These are phyloP conservation scores for Nipponia nippon DNA, from an alignment of 2,113 vertebrate genomes.

Conservation along the genomic window DNA sequence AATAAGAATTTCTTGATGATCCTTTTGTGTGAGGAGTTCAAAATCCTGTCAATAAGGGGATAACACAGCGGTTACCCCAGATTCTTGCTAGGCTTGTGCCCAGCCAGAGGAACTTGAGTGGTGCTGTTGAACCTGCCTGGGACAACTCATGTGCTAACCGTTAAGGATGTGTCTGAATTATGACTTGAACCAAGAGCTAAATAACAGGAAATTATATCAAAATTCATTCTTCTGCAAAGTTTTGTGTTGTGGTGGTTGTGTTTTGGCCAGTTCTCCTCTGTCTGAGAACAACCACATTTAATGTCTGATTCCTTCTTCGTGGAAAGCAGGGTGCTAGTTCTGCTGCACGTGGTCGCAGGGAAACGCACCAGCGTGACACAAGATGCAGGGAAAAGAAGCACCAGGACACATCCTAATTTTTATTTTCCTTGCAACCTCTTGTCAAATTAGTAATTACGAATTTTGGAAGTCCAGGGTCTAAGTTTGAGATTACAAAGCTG, in stretches of 20 bases:
- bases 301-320: not conserved
- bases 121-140: not conserved
- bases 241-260: not conserved
- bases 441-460: not conserved
- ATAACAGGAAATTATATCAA: not conserved
- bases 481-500: not conserved
- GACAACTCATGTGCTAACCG: not conserved
- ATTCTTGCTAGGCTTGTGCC: not conserved
- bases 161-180: not conserved
- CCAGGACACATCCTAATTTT: not conserved
- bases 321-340: not conserved
- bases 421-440: not conserved
- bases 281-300: not conserved
- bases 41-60: not conserved
- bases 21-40: not conserved
- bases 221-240: not conserved
- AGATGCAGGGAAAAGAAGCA: not conserved
- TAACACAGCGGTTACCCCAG: not conserved
- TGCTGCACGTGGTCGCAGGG: fast-evolving
- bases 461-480: not conserved
- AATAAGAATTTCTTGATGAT: not conserved
- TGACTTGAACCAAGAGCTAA: not conserved
- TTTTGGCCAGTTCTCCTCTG: not conserved
- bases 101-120: not conserved
- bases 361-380: not conserved